These are phyloP conservation scores for Neopelma chrysocephalum DNA, from an alignment of 2,797 vertebrate species.

Conservation along the genomic window DNA sequence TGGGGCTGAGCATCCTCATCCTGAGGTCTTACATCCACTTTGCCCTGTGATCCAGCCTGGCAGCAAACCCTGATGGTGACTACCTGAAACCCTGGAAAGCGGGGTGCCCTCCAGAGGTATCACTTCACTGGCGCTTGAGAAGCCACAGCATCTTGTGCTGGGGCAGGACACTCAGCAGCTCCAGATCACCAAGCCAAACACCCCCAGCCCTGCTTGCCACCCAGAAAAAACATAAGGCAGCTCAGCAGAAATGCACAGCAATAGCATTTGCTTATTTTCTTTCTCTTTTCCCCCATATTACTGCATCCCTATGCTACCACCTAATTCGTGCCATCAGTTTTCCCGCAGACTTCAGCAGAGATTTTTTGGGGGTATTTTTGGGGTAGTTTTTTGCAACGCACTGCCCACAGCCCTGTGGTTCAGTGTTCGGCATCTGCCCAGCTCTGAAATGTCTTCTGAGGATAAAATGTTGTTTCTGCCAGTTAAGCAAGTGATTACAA, in stretches of 20 bases:
- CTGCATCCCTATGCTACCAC: background rate
- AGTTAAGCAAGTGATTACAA: background rate
- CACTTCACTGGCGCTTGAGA: background rate
- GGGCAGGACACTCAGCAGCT: background rate
- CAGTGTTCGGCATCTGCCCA: background rate
- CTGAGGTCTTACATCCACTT: background rate
- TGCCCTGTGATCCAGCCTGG: background rate
- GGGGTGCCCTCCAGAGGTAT: background rate
- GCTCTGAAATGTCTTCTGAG: background rate
- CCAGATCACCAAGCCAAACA: background rate
- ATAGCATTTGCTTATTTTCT: background rate
- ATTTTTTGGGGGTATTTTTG: background rate
- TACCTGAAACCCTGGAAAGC: background rate
- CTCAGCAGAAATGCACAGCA: background rate
- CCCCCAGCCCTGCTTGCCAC: background rate
- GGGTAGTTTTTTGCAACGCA: background rate
- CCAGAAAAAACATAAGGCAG: background rate
- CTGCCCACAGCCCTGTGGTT: background rate
- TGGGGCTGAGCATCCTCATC: background rate
- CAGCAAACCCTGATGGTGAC: background rate
- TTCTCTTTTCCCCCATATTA: background rate
- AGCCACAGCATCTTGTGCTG: background rate
- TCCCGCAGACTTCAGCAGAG: background rate
- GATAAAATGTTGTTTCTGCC: background rate
- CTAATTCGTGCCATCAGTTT: rapidly evolving